phyloP scores from a whole-genome alignment of 2,113 vertebrate species.

The cat (Felis catus) region F.catus_Fca126_mat1.0 CM031428.1:31971501-31972000 shows the following conservation, averaged over 20 bases:
- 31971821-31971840: not conserved
- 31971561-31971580: not conserved
- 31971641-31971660: not conserved
- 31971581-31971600: slow-evolving; percentile 2
- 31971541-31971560: not conserved
- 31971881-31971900: not conserved
- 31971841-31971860: not conserved
- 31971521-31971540: not conserved
- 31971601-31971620: not conserved
- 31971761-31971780: not conserved
- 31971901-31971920: not conserved
- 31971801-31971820: not conserved
- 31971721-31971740: not conserved
- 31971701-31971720: not conserved
- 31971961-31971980: not conserved
- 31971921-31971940: not conserved
- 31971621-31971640: not conserved
- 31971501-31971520: not conserved
- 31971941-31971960: not conserved
- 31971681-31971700: not conserved
- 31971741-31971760: not conserved
- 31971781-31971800: not conserved
- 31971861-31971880: not conserved
- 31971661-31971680: not conserved
- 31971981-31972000: not conserved